Evolutionary conservation across 2,113 vertebrate genomes (phyloP).

Genomic region (Columba livia): DNA sequence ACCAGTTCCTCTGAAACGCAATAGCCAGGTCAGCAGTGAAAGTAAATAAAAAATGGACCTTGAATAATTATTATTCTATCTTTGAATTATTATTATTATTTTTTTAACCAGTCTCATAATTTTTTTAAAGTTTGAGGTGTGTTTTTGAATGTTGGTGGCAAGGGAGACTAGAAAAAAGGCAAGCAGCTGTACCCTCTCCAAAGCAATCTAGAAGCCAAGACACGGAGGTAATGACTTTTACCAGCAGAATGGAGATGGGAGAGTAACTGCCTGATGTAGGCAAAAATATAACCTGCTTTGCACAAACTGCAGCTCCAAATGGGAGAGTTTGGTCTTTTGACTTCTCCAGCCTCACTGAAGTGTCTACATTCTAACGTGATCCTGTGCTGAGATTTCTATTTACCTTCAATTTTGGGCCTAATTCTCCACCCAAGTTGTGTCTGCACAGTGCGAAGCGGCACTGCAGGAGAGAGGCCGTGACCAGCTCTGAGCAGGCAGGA

Average conservation of each 20-base stretch:
- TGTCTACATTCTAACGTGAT: neutral
- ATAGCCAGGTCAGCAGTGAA: neutral
- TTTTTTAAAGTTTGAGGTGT: neutral
- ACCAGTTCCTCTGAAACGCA: neutral
- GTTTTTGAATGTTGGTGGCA: neutral
- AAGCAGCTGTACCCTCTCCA: neutral
- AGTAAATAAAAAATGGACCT: neutral
- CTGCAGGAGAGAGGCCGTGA: neutral
- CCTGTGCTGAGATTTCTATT: neutral
- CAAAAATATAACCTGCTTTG: neutral
- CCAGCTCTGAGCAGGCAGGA: neutral
- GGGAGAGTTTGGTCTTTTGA: neutral
- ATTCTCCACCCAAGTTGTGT: neutral
- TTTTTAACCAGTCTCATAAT: neutral
- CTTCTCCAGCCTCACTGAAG: accelerated
- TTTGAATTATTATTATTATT: neutral
- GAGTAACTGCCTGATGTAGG: neutral
- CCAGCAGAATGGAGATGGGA: neutral
- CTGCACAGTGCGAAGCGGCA: neutral
- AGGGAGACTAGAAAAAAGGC: neutral
- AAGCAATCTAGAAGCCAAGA: neutral
- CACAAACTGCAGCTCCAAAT: neutral
- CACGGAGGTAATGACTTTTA: neutral
- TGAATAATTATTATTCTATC: neutral
- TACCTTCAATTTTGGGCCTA: neutral